phyloP scores from a whole-genome alignment of 2,888 invertebrate species.

The Trisateles emortualis region DNA sequence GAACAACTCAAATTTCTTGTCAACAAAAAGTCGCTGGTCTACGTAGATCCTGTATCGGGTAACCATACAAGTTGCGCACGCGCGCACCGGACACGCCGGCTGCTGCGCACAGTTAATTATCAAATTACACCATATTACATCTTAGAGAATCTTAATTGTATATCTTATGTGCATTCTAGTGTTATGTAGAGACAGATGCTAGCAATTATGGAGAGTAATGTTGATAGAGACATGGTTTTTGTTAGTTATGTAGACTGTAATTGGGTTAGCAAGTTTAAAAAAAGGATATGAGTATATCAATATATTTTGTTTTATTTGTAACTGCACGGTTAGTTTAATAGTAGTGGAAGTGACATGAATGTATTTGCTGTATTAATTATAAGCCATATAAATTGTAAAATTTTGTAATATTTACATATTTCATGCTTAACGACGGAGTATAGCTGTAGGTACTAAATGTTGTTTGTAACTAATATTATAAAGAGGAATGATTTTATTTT shows the following conservation, averaged over 20 bases:
- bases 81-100: conserved; percentile 12
- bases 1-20: too few relatives aligned
- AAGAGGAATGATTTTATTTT: too few relatives aligned
- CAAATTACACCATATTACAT: conserved; percentile 41
- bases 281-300: neutral
- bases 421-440: too few relatives aligned
- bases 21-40: conserved; percentile 9
- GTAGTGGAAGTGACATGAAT: too few relatives aligned
- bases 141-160: conserved; percentile 40
- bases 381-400: too few relatives aligned
- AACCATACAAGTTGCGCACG: conserved; percentile 9
- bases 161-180: conserved; percentile 22
- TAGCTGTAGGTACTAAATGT: too few relatives aligned
- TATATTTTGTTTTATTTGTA: neutral
- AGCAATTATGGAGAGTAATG: conserved; percentile 30
- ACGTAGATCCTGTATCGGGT: neutral
- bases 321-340: too few relatives aligned
- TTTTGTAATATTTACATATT: too few relatives aligned
- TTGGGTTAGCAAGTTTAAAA: conserved; percentile 22
- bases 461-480: too few relatives aligned
- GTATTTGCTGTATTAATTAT: too few relatives aligned
- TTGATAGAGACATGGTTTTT: conserved; percentile 20
- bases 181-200: conserved; percentile 37
- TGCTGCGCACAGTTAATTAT: conserved; percentile 35
- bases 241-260: conserved; percentile 2